A percentile compares a stretch with the other conserved stretches of the same genome.
phyloP scores from a whole-genome alignment of 1,140 invertebrate species.

The Metaphire vulgaris region DNA sequence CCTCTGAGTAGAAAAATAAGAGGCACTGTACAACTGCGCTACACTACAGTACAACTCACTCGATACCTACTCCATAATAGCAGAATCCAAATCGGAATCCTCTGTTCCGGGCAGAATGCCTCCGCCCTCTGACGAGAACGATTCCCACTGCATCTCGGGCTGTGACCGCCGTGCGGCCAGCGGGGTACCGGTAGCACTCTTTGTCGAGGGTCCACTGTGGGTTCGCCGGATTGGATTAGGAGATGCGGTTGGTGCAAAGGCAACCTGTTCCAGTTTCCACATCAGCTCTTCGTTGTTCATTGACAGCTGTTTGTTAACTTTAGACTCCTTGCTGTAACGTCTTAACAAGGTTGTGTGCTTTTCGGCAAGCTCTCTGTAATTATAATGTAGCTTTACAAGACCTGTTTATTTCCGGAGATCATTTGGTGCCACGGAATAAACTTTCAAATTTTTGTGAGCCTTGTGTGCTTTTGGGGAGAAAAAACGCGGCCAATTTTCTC shows the following conservation, averaged over 20 bases:
- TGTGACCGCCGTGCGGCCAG: neutral
- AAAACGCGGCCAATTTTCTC: no score
- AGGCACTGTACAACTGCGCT: no score
- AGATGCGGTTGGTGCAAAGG: neutral
- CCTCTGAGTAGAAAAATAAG: no score
- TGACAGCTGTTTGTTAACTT: conserved; percentile 67
- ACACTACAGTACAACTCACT: no score
- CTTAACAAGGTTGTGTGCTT: conserved; percentile 46
- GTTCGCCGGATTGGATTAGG: neutral
- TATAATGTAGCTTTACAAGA: no score
- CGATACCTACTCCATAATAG: no score
- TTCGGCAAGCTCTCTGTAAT: conserved; percentile 45
- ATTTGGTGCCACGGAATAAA: no score
- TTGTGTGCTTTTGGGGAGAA: no score
- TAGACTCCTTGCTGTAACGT: conserved; percentile 56
- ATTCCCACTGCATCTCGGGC: neutral
- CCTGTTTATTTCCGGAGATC: no score
- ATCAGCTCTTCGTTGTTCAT: conserved; percentile 78
- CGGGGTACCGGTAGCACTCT: neutral
- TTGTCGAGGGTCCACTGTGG: neutral
- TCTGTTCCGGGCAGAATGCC: no score
- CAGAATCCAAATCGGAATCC: no score
- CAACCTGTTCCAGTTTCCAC: conserved; percentile 63
- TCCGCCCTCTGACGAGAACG: neutral
- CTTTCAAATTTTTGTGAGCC: no score